Evolutionary conservation across 2,113 vertebrate species (phyloP).

Genomic region (Macaca mulatta): DNA sequence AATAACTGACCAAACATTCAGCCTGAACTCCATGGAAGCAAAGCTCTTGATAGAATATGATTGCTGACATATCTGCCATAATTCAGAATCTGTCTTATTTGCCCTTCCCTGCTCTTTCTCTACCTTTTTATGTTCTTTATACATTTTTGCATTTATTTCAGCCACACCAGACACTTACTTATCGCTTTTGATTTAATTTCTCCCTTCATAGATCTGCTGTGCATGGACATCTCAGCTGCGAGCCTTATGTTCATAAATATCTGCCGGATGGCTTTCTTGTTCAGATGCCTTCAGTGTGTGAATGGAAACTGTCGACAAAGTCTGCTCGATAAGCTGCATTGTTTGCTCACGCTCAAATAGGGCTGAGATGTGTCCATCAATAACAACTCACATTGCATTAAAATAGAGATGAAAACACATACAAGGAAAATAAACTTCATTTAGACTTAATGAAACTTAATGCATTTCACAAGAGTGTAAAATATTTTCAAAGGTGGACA

Average conservation of each 20-base stretch:
- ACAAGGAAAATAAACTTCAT: constrained; percentile 61
- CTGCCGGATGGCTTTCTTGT: background rate
- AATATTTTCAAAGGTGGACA: constrained; percentile 38
- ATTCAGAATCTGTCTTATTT: background rate
- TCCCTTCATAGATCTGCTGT: background rate
- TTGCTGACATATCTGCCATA: background rate
- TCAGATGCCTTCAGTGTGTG: background rate
- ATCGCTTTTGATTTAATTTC: constrained; percentile 38
- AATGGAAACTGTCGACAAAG: constrained; percentile 36
- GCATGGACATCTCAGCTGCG: background rate
- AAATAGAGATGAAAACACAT: constrained; percentile 65
- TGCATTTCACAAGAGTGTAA: constrained; percentile 9
- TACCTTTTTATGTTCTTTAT: background rate
- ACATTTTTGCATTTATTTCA: constrained; percentile 1
- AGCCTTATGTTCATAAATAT: constrained; percentile 21
- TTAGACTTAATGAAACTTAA: constrained; percentile 68
- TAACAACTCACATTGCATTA: background rate
- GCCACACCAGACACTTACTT: background rate
- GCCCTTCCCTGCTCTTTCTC: background rate
- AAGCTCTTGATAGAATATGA: background rate
- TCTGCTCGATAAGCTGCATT: background rate
- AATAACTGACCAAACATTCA: background rate
- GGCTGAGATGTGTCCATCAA: background rate
- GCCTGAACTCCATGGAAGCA: background rate
- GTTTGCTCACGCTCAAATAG: background rate